phyloP scores from a whole-genome alignment of 2,888 invertebrate species.

The Xylocampa areola region DNA sequence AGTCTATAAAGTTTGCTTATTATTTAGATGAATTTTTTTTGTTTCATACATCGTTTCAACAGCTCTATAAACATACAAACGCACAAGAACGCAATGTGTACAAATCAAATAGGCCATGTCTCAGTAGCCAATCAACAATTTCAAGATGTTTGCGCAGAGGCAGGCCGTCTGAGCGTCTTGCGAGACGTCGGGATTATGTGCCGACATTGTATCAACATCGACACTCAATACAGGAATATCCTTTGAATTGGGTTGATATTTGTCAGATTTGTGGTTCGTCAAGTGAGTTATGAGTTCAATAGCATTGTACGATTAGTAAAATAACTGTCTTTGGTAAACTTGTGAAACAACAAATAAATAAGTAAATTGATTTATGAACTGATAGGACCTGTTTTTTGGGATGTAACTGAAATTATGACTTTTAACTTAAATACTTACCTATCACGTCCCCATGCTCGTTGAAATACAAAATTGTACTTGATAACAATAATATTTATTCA shows the following conservation, averaged over 20 bases:
- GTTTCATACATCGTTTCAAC: slow-evolving; percentile 60
- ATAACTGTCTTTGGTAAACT: too few species aligned
- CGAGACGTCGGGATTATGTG: slow-evolving; percentile 52
- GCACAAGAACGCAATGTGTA: slow-evolving; percentile 74
- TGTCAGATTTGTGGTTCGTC: slow-evolving; percentile 4
- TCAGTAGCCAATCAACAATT: slow-evolving; percentile 85
- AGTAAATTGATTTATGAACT: too few species aligned
- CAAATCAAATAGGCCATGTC: slow-evolving; percentile 85
- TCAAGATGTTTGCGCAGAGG: slow-evolving; percentile 81
- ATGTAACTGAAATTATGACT: too few species aligned
- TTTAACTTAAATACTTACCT: too few species aligned
- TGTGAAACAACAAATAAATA: too few species aligned
- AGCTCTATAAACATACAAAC: slow-evolving; percentile 64
- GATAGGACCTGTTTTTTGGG: too few species aligned
- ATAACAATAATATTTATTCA: too few species aligned
- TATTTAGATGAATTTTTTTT: too few species aligned
- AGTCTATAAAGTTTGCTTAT: too few species aligned
- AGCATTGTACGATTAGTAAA: too few species aligned
- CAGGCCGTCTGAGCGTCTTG: slow-evolving; percentile 62
- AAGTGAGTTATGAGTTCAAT: slow-evolving; percentile 22
- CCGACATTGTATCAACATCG: slow-evolving; percentile 44
- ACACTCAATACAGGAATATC: slow-evolving; percentile 51
- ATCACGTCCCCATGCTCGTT: too few species aligned
- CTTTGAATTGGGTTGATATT: slow-evolving; percentile 44
- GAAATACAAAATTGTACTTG: too few species aligned